Evolutionary conservation across 2,113 vertebrate species (phyloP).

Genomic region (Nyctereutes procyonoides): DNA sequence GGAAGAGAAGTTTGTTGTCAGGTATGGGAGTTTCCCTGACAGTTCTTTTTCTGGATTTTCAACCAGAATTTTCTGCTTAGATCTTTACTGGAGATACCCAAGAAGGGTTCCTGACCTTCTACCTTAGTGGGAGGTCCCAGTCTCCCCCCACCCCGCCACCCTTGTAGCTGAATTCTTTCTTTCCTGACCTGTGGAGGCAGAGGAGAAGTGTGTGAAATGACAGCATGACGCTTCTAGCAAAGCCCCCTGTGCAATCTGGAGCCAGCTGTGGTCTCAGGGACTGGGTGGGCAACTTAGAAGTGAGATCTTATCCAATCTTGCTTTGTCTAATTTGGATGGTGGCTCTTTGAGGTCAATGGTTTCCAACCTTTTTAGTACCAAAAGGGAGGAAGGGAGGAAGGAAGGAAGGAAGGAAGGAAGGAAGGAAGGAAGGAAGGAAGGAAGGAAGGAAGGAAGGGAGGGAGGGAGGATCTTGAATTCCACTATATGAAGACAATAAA

Average conservation of each 20-base stretch:
- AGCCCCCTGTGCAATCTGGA: neutral
- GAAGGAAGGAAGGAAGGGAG: neutral
- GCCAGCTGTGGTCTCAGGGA: neutral
- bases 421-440: too few species aligned
- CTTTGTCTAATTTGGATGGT: neutral
- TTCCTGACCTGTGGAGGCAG: neutral
- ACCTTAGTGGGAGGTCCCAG: neutral
- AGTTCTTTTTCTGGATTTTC: slow-evolving; percentile 49
- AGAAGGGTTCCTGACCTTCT: neutral
- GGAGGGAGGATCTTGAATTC: neutral
- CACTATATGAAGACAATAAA: neutral
- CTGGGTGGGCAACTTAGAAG: neutral
- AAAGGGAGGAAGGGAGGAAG: neutral
- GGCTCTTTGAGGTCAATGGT: neutral
- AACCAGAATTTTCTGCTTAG: slow-evolving; percentile 34
- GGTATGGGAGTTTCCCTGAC: neutral
- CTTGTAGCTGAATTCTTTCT: neutral
- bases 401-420: too few species aligned
- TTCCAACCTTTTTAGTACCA: neutral
- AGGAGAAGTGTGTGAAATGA: neutral
- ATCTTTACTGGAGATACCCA: neutral
- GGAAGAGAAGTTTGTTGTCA: neutral
- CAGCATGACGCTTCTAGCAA: neutral
- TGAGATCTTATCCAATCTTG: neutral
- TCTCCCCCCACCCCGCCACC: neutral